Percentiles rank a stretch among this genome's conserved stretches.
These are phyloP conservation scores for Phrixothrix hirtus DNA, from an alignment of 2,888 invertebrate species.

Conservation along the genomic window DNA sequence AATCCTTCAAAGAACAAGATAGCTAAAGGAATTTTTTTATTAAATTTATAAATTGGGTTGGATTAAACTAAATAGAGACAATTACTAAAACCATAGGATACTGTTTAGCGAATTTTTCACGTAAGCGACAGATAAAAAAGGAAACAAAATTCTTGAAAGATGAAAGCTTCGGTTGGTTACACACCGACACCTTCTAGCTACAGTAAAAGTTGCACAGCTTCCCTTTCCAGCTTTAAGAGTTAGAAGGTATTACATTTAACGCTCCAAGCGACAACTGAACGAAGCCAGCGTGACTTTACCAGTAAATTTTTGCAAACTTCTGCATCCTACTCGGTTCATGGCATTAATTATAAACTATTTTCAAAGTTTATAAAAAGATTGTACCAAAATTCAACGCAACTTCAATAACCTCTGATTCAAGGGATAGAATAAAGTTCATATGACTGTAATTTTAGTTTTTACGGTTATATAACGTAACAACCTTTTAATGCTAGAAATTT, in stretches of 20 bases:
- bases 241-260: conserved; percentile 33
- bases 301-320: conserved; percentile 19
- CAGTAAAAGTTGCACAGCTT: conserved; percentile 36
- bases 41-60: no score
- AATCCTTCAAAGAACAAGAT: background rate
- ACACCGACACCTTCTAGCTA: conserved; percentile 31
- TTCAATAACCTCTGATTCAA: conserved; percentile 9
- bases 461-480: no score
- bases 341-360: conserved; percentile 21
- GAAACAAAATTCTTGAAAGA: conserved; percentile 16
- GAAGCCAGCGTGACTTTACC: conserved; percentile 22
- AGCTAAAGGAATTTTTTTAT: no score
- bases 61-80: no score
- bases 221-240: conserved; percentile 31
- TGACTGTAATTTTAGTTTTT: background rate
- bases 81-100: no score
- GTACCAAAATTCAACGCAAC: conserved; percentile 6
- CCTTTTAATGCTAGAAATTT: no score
- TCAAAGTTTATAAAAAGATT: conserved; percentile 9
- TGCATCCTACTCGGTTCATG: conserved; percentile 3
- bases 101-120: background rate
- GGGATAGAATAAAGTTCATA: background rate
- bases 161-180: conserved; percentile 28
- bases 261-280: conserved; percentile 28
- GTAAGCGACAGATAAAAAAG: conserved; percentile 17